These are phyloP conservation scores for Ophonus ardosiacus DNA, from an alignment of 2,888 invertebrate species.

Conservation along the genomic window DNA sequence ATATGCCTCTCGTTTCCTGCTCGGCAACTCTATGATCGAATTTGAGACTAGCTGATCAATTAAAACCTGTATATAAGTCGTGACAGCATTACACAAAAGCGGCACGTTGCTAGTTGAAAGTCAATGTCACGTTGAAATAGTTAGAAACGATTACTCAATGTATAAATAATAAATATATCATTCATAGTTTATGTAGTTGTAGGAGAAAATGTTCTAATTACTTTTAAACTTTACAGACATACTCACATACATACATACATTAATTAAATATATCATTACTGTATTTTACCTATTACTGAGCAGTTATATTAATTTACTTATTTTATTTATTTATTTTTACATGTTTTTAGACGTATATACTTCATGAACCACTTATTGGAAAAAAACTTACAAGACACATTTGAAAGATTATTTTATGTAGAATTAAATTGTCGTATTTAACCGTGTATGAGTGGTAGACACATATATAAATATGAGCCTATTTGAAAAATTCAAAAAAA, in stretches of 20 bases:
- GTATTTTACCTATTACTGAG: no score
- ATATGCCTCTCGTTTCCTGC: conserved; percentile 48
- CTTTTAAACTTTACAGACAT: not conserved
- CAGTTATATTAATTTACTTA: no score
- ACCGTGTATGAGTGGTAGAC: no score
- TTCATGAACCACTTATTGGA: no score
- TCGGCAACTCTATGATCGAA: conserved; percentile 55
- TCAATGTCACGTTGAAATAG: conserved; percentile 30
- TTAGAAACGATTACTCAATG: conserved; percentile 13
- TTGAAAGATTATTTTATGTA: no score
- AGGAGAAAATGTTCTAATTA: not conserved
- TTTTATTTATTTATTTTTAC: no score
- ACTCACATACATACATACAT: not conserved
- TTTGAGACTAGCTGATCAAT: conserved; percentile 61
- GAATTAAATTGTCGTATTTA: no score
- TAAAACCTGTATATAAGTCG: conserved; percentile 57
- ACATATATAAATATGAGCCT: no score
- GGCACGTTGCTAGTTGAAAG: conserved; percentile 28
- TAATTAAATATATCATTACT: not conserved
- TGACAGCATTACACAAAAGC: not conserved
- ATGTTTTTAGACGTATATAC: no score
- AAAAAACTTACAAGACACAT: no score
- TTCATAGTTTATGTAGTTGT: not conserved
- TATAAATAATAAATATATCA: conserved; percentile 10
- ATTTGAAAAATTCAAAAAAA: no score